Evolutionary conservation across 2,797 vertebrate genomes (phyloP).

Genomic region (Sebastes hopkinsi): DNA sequence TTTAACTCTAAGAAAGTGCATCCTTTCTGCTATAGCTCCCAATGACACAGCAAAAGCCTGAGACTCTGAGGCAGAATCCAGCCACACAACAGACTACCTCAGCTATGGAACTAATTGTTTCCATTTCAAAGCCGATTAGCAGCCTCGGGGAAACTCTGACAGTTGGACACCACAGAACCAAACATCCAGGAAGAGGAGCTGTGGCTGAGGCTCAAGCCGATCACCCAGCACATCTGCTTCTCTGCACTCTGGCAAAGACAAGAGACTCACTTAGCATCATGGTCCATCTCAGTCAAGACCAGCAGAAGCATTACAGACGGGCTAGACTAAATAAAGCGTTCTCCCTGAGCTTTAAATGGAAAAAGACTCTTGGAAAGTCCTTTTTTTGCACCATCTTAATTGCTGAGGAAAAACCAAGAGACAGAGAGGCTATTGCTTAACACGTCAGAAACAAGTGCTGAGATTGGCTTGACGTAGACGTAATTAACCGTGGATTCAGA

Average conservation of each 20-base stretch:
- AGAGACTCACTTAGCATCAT: constrained; percentile 46
- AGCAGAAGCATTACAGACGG: constrained; percentile 51
- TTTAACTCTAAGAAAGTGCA: constrained; percentile 19
- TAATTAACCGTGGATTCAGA: constrained; percentile 61
- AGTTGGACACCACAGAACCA: constrained; percentile 61
- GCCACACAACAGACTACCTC: constrained; percentile 58
- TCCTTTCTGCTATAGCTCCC: constrained; percentile 35
- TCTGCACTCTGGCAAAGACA: constrained; percentile 38
- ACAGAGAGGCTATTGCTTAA: constrained; percentile 52
- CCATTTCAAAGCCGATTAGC: constrained; percentile 78
- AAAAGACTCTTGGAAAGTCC: constrained; percentile 54
- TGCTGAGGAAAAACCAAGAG: constrained; percentile 53
- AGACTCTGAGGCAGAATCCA: constrained; percentile 35
- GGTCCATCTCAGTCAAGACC: constrained; percentile 50
- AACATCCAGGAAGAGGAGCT: constrained; percentile 58
- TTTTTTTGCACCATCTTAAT: constrained; percentile 48
- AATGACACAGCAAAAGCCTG: constrained; percentile 52
- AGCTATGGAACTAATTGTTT: constrained; percentile 75
- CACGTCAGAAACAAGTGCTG: constrained; percentile 61
- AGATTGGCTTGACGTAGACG: constrained; percentile 51
- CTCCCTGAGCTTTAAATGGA: constrained; percentile 54
- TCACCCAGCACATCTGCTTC: constrained; percentile 63
- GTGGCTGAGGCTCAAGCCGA: constrained; percentile 44
- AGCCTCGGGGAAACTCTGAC: constrained; percentile 66
- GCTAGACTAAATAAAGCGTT: constrained; percentile 64